Evolutionary conservation across 2,113 vertebrate genomes (phyloP).

Genomic region (Rousettus leschenaultii): DNA sequence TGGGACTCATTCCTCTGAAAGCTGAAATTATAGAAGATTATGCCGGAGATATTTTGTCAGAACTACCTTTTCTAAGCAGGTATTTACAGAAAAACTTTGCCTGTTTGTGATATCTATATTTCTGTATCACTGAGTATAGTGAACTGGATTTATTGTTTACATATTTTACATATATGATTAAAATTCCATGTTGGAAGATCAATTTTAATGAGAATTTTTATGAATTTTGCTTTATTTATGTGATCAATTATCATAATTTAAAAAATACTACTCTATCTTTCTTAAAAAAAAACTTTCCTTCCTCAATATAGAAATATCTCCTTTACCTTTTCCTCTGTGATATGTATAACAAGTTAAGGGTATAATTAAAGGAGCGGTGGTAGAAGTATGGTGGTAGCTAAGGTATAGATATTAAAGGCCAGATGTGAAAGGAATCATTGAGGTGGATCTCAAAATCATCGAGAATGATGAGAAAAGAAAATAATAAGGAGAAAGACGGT

Average conservation of each 20-base stretch:
- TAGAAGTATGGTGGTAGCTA: background rate
- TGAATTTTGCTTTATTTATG: background rate
- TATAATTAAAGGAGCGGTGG: background rate
- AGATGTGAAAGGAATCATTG: background rate
- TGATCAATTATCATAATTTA: background rate
- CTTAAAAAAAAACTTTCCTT: background rate
- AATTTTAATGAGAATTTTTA: background rate
- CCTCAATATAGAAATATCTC: background rate
- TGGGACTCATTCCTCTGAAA: slow-evolving; percentile 68
- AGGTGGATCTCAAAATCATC: background rate
- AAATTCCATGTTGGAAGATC: background rate
- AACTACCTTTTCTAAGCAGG: slow-evolving; percentile 69
- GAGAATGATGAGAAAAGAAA: background rate
- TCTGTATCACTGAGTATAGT: background rate
- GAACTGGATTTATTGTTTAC: background rate
- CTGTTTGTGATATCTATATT: background rate
- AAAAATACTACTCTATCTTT: background rate
- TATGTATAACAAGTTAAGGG: background rate
- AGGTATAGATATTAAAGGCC: background rate
- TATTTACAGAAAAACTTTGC: background rate
- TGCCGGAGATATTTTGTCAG: slow-evolving; percentile 67
- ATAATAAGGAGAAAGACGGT: background rate
- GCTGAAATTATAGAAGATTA: slow-evolving; percentile 66
- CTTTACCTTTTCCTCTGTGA: background rate
- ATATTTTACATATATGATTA: background rate